Conservation (phyloP, 2,888 invertebrate species). For the Volucella inanis region DNA sequence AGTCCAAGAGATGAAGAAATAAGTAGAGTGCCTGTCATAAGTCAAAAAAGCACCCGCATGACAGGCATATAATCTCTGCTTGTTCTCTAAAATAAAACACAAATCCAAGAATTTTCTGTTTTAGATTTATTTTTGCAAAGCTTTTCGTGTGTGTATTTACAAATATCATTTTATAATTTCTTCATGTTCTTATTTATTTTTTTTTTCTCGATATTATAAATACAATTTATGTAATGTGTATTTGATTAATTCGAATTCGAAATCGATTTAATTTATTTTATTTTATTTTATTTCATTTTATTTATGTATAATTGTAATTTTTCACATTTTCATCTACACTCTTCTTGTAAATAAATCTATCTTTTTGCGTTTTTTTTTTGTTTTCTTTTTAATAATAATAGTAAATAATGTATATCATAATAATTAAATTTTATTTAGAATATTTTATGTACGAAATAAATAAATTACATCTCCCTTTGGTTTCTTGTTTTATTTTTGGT, state of each 20-base stretch:
- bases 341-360: slow-evolving; percentile 69
- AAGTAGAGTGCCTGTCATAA: too few species aligned
- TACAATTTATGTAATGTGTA: slow-evolving; percentile 71
- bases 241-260: slow-evolving; percentile 66
- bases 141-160: slow-evolving; percentile 74
- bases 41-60: too few species aligned
- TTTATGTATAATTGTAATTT: slow-evolving; percentile 48
- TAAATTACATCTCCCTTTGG: slow-evolving; percentile 38
- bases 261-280: slow-evolving; percentile 36
- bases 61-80: not conserved
- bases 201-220: slow-evolving; percentile 65
- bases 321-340: slow-evolving; percentile 34
- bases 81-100: not conserved
- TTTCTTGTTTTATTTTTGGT: slow-evolving; percentile 3
- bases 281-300: slow-evolving; percentile 8
- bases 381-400: slow-evolving; percentile 44
- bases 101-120: slow-evolving; percentile 36
- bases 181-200: slow-evolving; percentile 25
- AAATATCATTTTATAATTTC: slow-evolving; percentile 50
- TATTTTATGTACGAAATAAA: slow-evolving; percentile 62
- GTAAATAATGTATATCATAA: slow-evolving; percentile 70
- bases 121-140: slow-evolving; percentile 74
- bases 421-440: slow-evolving; percentile 68
- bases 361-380: slow-evolving; percentile 19
- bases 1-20: too few species aligned